Conservation (phyloP, 2,888 invertebrate genomes). For the Drosophila mercatorum region DNA sequence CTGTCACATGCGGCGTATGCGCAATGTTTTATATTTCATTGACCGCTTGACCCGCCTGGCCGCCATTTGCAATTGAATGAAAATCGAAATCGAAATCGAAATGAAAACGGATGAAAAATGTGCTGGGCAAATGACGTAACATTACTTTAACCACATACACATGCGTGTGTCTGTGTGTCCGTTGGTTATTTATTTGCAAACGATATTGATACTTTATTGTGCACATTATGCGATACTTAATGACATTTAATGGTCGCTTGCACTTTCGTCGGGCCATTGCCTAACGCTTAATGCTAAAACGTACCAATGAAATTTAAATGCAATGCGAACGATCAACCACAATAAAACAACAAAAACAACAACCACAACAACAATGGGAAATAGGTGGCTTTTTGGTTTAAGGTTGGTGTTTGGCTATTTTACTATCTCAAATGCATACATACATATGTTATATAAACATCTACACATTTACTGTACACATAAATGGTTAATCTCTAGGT, state of each 20-base stretch:
- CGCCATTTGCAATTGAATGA: background rate
- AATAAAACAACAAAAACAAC: conserved; percentile 26
- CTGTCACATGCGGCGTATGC: conserved; percentile 39
- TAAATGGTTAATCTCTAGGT: background rate
- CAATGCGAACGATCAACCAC: conserved; percentile 25
- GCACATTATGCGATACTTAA: conserved; percentile 40
- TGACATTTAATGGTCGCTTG: conserved; percentile 57
- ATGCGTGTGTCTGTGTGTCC: background rate
- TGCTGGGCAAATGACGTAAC: conserved; percentile 40
- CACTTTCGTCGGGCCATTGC: conserved; percentile 35
- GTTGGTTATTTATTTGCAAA: conserved; percentile 17
- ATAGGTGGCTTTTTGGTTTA: conserved; percentile 95
- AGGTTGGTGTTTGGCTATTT: conserved; percentile 89
- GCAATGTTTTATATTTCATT: conserved; percentile 29
- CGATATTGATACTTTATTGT: conserved; percentile 42
- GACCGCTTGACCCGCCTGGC: conserved; percentile 22
- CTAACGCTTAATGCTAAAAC: conserved; percentile 24
- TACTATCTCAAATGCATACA: background rate
- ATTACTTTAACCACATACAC: conserved; percentile 15
- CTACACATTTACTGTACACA: background rate
- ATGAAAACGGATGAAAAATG: conserved; percentile 37
- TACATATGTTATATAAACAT: background rate
- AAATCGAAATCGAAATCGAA: conserved; percentile 33
- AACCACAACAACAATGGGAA: conserved; percentile 29
- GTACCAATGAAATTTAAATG: conserved; percentile 25